Evolutionary conservation across 2,113 vertebrate species (phyloP), one percentile per base, ranked within the genome.

Genomic region (Acanthochromis polyacanthus): DNA sequence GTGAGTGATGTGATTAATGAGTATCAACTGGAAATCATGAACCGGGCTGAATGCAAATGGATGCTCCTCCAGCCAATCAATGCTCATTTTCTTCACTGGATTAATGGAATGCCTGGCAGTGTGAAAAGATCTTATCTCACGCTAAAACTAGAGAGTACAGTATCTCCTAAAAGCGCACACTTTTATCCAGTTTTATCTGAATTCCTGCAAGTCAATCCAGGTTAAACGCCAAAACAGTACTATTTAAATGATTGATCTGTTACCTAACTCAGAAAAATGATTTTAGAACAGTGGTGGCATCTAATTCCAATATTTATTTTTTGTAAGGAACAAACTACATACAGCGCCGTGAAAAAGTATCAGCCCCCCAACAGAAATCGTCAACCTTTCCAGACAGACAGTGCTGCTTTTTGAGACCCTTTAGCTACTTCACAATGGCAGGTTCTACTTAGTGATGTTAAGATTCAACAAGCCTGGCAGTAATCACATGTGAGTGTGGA

Each of bases 1-100:
- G 55, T 62, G 66, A 86, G 19, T 55, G 53, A 78, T 50, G 66
- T 84, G 83, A 91, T 87, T 64, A 72, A 91, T 87, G 78, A 68
- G 50, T 45, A 65, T 78, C 65, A 74, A 67, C 53, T 83, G 30
- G 32, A 78, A 80, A 62, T 66, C 62, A 56, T 40, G 52, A 58
- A 67, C 17, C 23, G 48, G 58, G 46, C 65, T 60, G 57, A 82
- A 85, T 87, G 66, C 62, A 90, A 87, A 87, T 84, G 48, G 58
- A 57, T 60, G 50, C 40, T 81, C 71, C 20, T 77, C 46, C 12
- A 61, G 48, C 71, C 63, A 82, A 89, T 90, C 80, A 81, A 90
- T 86, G 76, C 45, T 84, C 51, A 89, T 82, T 87, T 84, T 86
- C 78, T 43, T 72, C 38, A 46, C 56, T 62, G 59, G 69, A 81